Conservation (phyloP, 2,113 vertebrate genomes). For the Xenopus borealis region DNA sequence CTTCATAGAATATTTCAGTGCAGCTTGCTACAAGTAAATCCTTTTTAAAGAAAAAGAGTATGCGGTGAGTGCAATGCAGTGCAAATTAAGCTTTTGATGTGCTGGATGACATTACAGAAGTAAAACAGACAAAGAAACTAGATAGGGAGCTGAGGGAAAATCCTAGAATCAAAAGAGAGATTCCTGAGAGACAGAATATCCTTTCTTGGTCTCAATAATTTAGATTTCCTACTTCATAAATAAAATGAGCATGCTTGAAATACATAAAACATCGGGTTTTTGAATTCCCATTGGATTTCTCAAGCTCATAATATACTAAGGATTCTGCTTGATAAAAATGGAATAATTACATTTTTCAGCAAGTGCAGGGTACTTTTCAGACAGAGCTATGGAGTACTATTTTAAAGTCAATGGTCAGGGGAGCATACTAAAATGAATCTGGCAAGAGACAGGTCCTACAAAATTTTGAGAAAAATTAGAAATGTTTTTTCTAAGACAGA, state of each 20-base stretch:
- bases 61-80: conserved; percentile 5
- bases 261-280: conserved; percentile 35
- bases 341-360: conserved; percentile 24
- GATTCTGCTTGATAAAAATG: conserved; percentile 28
- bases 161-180: conserved; percentile 32
- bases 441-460: too few species aligned
- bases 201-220: conserved; percentile 38
- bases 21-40: conserved; percentile 1
- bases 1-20: background rate
- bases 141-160: conserved; percentile 20
- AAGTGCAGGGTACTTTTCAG: conserved; percentile 8
- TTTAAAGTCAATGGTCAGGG: too few species aligned
- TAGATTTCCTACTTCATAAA: conserved; percentile 30
- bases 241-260: conserved; percentile 37
- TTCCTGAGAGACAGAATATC: conserved; percentile 28
- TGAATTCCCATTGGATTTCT: conserved; percentile 14
- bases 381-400: background rate
- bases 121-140: conserved; percentile 12
- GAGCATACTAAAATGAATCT: too few species aligned
- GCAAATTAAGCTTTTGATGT: conserved; percentile 33
- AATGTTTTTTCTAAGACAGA: too few species aligned
- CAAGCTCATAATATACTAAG: conserved; percentile 17
- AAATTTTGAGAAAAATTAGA: too few species aligned
- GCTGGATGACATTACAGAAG: conserved; percentile 14
- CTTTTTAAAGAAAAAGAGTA: background rate